Percentiles rank a stretch among this genome's conserved stretches.
phyloP scores from a whole-genome alignment of 2,797 vertebrate species.

The Vireo griseus region DNA sequence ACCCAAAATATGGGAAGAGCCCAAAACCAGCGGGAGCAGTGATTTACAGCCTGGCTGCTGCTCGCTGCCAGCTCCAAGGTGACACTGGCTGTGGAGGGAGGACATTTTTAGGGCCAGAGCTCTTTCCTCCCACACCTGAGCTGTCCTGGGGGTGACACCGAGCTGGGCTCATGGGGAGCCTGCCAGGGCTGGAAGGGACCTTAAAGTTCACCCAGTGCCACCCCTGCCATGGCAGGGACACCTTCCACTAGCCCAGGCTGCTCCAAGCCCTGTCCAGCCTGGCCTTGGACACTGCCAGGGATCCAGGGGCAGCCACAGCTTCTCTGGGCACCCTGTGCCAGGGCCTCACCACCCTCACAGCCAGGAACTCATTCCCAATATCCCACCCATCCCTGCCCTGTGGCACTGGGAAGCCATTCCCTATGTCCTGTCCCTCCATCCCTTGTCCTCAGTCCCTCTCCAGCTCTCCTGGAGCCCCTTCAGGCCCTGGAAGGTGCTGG shows the following conservation, averaged over 20 bases:
- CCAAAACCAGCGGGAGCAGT: fast-evolving
- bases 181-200: neutral
- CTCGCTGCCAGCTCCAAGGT: neutral
- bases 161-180: fast-evolving
- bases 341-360: fast-evolving
- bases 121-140: neutral
- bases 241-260: fast-evolving
- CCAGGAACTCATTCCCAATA: fast-evolving
- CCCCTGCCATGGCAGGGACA: neutral
- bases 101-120: neutral
- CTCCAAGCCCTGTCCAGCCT: fast-evolving
- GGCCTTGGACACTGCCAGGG: fast-evolving
- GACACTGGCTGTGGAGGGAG: fast-evolving
- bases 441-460: neutral
- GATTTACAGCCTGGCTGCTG: neutral
- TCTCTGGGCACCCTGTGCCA: neutral
- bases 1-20: neutral
- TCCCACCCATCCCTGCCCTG: neutral
- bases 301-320: neutral
- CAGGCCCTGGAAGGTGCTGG: neutral
- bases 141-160: neutral
- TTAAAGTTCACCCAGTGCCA: fast-evolving
- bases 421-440: neutral
- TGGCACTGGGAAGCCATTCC: neutral
- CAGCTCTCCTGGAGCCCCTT: neutral